Base-by-base conservation (phyloP, 2,113 vertebrate genomes). In the Phasianus colchicus region DNA sequence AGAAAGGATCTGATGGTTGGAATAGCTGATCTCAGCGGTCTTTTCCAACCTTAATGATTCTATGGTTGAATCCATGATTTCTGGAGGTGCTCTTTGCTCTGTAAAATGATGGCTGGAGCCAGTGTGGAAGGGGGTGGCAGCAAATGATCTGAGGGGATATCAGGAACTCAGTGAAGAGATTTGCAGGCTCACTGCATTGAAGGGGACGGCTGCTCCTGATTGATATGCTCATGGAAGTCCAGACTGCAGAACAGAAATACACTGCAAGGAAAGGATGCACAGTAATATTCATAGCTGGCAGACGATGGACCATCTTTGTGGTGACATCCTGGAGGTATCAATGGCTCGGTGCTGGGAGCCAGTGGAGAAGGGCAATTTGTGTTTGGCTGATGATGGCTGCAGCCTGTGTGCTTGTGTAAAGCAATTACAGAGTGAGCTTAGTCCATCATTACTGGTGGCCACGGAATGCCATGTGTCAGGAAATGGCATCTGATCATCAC, bases 391-490 rank as follows among this genome's bases (percentile, higher is more conserved):
- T 3, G 16, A 81, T 55, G 83, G 86, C 54, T 78, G 20, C 90
- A 91, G 20, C 45, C n/a, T 11, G 24, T 18, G 60, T 66, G 4
- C 64, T 18, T 1, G 30, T 50, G 61, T 32, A 63, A 52, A 27
- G 66, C 82, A 92, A 90, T 91, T 65, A 89, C 40, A 40, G 76
- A 81, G 52, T 0, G 5, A 92, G 94, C 52, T 89, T 82, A 90
- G 1, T 78, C 54, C 61, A 38, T 89, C 5, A 13, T 91, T 96
- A 90, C 83, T 52, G 88, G 86, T 93, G 94, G 84, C 85, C 10
- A 0, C 83, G 94, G 94, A 95, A 95, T 87, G 92, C 40, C 79
- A 57, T 75, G 92, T 80, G 87, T 95, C 95, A 96, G 94, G 94
- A 94, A 89, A 95, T 66, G 76, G 76, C 73, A 92, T 5, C 76